Evolutionary conservation across 2,888 invertebrate species (phyloP).

Genomic region (Lysandra coridon): DNA sequence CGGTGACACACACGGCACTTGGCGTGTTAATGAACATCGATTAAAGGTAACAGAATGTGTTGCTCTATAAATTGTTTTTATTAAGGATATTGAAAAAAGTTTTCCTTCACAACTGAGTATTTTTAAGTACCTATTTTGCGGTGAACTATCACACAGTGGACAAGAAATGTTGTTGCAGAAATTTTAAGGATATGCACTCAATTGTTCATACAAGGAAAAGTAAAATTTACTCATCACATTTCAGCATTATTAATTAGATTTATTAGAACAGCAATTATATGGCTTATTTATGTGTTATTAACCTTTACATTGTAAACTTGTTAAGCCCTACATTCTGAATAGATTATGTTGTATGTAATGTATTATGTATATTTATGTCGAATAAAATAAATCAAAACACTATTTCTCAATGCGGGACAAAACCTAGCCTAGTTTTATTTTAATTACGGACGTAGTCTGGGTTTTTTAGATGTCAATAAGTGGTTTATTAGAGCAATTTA

Average conservation of each 20-base stretch:
- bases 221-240: not conserved
- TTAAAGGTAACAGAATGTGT: not conserved
- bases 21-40: not conserved
- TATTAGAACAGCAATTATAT: not conserved
- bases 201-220: constrained; percentile 4
- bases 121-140: not conserved
- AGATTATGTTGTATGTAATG: too few species aligned
- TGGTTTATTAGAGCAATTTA: constrained; percentile 37
- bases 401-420: constrained; percentile 40
- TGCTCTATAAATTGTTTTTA: not conserved
- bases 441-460: constrained; percentile 45
- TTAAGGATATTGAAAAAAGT: not conserved
- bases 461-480: constrained; percentile 43
- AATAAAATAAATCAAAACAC: constrained; percentile 23
- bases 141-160: not conserved
- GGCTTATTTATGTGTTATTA: constrained; percentile 8
- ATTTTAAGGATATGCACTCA: not conserved
- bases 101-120: not conserved
- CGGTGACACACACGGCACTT: not conserved
- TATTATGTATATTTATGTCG: too few species aligned
- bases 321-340: not conserved
- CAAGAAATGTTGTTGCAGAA: not conserved
- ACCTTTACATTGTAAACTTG: not conserved
- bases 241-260: not conserved
- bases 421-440: constrained; percentile 43